Conservation (phyloP, 2,113 vertebrate genomes). For the Marmota monax region DNA sequence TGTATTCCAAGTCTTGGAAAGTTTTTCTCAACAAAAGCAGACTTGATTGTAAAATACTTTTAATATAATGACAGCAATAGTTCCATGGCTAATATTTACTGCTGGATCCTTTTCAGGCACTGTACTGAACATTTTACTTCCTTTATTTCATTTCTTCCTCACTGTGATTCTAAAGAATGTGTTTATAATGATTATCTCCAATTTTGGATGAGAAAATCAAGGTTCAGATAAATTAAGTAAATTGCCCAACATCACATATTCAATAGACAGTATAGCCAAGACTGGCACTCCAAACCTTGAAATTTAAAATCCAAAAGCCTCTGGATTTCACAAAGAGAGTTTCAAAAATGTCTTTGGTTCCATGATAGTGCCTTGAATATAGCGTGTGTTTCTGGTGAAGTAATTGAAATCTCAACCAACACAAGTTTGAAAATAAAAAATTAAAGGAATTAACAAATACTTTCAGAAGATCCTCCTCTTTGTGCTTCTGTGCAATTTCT, state of each 20-base stretch:
- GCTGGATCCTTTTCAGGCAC: background rate
- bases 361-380: background rate
- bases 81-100: constrained; percentile 1
- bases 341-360: constrained; percentile 13
- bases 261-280: background rate
- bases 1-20: background rate
- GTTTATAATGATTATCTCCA: background rate
- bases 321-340: background rate
- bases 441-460: background rate
- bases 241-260: background rate
- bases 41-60: constrained; percentile 11
- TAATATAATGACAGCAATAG: background rate
- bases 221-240: background rate
- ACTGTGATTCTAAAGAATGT: background rate
- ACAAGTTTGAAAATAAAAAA: background rate
- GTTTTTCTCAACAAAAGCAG: background rate
- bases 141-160: background rate
- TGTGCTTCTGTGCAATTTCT: background rate
- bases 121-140: background rate
- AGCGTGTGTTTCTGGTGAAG: constrained; percentile 23
- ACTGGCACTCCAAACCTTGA: background rate
- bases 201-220: constrained; percentile 19
- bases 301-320: background rate
- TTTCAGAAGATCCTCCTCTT: constrained; percentile 36
- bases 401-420: constrained; percentile 7